Evolutionary conservation across 2,113 vertebrate species (phyloP), one percentile per base, ranked within the genome.

Genomic region (Carlito syrichta): DNA sequence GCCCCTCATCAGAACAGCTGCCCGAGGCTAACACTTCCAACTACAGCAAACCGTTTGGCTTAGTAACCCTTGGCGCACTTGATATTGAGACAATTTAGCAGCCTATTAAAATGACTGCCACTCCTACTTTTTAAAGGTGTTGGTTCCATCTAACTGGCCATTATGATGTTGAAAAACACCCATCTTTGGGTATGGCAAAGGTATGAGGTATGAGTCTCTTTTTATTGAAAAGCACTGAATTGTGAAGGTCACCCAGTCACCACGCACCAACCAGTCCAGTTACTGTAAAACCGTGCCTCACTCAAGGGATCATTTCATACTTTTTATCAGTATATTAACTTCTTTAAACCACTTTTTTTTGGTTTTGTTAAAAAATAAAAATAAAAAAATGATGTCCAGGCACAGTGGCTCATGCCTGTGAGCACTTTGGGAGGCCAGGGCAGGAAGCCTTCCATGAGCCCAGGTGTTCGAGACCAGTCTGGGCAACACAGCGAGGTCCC

Each of bases 1-100:
- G 19, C 43, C 68, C 82, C 89, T 25, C 4, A 79, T 58, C 94
- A n/a, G 93, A 83, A 68, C 94, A 98, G 79, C 93, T 97, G 97
- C 94, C 25, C 63, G 19, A 86, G 60, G 87, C 82, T 91, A 77
- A 91, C 88, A 58, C 69, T 74, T 94, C 94, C 91, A 81, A 58
- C 62, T 40, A 43, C 68, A 45, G n/a, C 92, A 71, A 89, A 56
- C 95, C 90, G 48, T 91, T 94, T 58, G 71, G 40, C 48, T 97
- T 89, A 32, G 97, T 94, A 71, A 79, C 74, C 91, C 76, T 94
- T 84, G 76, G 96, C 50, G 1, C 27, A 27, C 85, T 94, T 90
- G 32, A 52, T 8, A 58, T 4, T 3, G 32, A 85, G 93, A 96
- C 3, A 74, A 94, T 69, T 73, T 50, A 68, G 73, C 71, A 91